Evolutionary conservation across 2,888 invertebrate species (phyloP).

Genomic region (Sarcophaga carnaria): DNA sequence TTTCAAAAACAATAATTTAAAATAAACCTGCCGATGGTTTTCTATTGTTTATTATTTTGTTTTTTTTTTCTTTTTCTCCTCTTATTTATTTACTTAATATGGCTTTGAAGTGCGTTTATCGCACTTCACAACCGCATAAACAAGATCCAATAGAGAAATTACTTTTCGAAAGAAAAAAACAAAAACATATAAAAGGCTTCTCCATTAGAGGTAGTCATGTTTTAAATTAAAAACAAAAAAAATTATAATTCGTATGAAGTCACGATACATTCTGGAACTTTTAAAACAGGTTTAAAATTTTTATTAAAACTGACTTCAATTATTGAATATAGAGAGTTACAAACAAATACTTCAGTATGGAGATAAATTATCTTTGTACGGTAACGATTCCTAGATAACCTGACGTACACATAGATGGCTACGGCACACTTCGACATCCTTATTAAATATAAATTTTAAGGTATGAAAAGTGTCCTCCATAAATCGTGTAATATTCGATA

Average conservation of each 20-base stretch:
- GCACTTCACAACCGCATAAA: neutral
- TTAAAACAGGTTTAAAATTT: too few species aligned
- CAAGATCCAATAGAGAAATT: neutral
- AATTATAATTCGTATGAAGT: neutral
- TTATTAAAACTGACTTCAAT: too few species aligned
- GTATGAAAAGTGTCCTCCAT: too few species aligned
- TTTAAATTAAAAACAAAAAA: neutral
- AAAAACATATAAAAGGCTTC: neutral
- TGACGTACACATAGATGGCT: too few species aligned
- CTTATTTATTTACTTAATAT: neutral
- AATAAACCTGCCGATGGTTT: conserved; percentile 13
- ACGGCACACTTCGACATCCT: too few species aligned
- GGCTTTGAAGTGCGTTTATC: conserved; percentile 15
- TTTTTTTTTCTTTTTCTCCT: neutral
- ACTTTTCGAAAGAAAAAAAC: neutral
- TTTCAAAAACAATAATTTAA: conserved; percentile 4
- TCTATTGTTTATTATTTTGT: conserved; percentile 9
- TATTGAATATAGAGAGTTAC: too few species aligned
- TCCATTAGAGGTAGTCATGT: neutral
- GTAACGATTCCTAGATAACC: too few species aligned
- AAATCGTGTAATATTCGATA: too few species aligned
- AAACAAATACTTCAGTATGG: too few species aligned
- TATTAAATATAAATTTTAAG: too few species aligned
- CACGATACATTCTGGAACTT: neutral
- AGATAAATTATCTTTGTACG: too few species aligned